Evolutionary conservation across 2,888 invertebrate genomes (phyloP).

Genomic region (Cephus nigrinus): DNA sequence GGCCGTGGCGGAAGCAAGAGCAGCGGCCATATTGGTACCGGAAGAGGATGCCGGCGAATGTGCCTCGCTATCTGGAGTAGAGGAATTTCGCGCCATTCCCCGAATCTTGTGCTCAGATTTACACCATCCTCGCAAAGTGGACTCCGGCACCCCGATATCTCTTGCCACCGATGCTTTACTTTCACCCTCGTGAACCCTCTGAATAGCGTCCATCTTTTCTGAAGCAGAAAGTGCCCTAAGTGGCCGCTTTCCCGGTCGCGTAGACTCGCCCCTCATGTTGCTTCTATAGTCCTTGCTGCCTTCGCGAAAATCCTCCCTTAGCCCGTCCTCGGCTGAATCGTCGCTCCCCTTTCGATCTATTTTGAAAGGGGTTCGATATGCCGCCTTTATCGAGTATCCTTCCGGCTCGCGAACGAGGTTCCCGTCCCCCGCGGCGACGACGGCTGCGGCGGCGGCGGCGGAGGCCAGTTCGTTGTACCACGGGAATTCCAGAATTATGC

Average conservation of each 20-base stretch:
- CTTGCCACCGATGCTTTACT: conserved; percentile 88
- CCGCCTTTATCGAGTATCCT: not conserved
- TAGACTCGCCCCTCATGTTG: conserved; percentile 68
- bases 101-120: conserved; percentile 84
- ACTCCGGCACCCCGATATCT: conserved; percentile 88
- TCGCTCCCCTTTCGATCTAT: conserved; percentile 31
- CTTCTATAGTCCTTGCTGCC: not conserved
- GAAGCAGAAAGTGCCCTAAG: conserved; percentile 79
- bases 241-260: conserved; percentile 81
- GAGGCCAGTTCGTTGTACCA: not conserved
- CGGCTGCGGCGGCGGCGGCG: not conserved
- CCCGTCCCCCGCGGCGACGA: not conserved
- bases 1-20: conserved; percentile 26
- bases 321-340: conserved; percentile 39
- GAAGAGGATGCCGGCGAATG: conserved; percentile 55
- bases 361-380: not conserved
- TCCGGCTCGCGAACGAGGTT: not conserved
- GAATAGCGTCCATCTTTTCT: conserved; percentile 85
- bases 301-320: conserved; percentile 30
- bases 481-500: not conserved
- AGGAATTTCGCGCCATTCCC: conserved; percentile 76
- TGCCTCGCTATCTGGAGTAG: conserved; percentile 73
- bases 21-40: conserved; percentile 41
- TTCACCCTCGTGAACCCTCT: conserved; percentile 85
- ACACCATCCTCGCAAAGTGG: conserved; percentile 88